A percentile compares a stretch with the other conserved stretches of the same genome.
Conservation (phyloP, 2,888 invertebrate genomes). For the Erebia palarica region DNA sequence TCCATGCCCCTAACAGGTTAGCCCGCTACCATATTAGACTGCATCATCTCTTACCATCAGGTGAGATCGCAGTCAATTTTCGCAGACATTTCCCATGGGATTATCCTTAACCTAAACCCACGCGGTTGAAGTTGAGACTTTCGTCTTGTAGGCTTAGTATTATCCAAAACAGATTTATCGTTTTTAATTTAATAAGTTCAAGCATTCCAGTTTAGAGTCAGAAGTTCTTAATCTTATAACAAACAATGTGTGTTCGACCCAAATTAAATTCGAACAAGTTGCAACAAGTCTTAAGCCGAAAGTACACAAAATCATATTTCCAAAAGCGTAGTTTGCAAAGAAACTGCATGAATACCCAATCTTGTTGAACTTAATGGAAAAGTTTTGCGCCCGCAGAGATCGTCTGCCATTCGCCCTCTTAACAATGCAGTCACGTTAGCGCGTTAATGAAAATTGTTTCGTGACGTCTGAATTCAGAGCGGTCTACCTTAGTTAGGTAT, state of each 20-base stretch:
- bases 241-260: conserved; percentile 4
- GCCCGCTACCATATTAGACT: too few species aligned
- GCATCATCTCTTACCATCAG: too few species aligned
- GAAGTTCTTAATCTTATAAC: not conserved
- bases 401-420: conserved; percentile 55
- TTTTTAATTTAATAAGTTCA: not conserved
- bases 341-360: conserved; percentile 57
- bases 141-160: too few species aligned
- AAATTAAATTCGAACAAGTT: conserved; percentile 18
- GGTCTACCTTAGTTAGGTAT: conserved; percentile 11
- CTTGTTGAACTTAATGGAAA: conserved; percentile 58
- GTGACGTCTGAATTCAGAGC: conserved; percentile 66
- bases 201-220: not conserved
- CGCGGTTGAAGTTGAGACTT: too few species aligned
- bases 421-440: conserved; percentile 73
- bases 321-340: conserved; percentile 39
- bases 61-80: too few species aligned
- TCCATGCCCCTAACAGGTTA: too few species aligned
- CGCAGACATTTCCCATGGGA: too few species aligned
- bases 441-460: conserved; percentile 77
- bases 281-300: conserved; percentile 8
- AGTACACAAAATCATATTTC: conserved; percentile 32
- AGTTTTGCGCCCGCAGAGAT: conserved; percentile 54
- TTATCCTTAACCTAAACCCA: too few species aligned
- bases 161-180: not conserved